Conservation (phyloP, 2,797 vertebrate genomes). For the Enteromius mattozi region DNA sequence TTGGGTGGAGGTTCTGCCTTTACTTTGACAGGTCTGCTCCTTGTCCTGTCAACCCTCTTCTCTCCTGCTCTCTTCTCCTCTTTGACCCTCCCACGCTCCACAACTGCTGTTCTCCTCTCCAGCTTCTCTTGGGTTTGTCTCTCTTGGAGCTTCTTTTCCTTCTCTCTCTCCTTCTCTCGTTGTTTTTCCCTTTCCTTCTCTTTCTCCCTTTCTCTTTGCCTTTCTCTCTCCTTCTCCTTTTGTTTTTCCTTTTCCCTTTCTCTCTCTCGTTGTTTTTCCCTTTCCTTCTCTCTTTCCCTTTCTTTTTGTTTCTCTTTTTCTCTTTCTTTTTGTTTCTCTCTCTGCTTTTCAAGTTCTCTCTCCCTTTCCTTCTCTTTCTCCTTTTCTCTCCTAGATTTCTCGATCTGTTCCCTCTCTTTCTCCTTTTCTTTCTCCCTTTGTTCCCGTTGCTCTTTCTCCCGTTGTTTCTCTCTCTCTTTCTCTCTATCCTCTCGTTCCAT, state of each 20-base stretch:
- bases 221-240: conserved; percentile 38
- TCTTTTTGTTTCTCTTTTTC: conserved; percentile 10
- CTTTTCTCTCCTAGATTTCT: conserved; percentile 49
- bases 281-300: conserved; percentile 43
- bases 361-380: conserved; percentile 55
- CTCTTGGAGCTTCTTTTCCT: conserved; percentile 61
- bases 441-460: conserved; percentile 53
- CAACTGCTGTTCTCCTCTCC: conserved; percentile 56
- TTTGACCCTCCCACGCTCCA: conserved; percentile 62
- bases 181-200: conserved; percentile 60
- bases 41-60: conserved; percentile 69
- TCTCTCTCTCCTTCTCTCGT: conserved; percentile 52
- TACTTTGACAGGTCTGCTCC: conserved; percentile 68
- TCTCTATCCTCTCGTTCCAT: conserved; percentile 68
- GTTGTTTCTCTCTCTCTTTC: conserved; percentile 45
- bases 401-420: conserved; percentile 41
- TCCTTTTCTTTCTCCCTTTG: conserved; percentile 48
- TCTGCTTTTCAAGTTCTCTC: conserved; percentile 29
- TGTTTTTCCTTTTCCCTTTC: conserved; percentile 1
- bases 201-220: conserved; percentile 44
- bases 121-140: conserved; percentile 55
- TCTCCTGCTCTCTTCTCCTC: conserved; percentile 68
- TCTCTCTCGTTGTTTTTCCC: conserved; percentile 61
- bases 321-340: neutral
- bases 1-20: conserved; percentile 75